phyloP scores from a whole-genome alignment of 1,140 invertebrate genomes.

The Drosophila pseudoobscura region DNA sequence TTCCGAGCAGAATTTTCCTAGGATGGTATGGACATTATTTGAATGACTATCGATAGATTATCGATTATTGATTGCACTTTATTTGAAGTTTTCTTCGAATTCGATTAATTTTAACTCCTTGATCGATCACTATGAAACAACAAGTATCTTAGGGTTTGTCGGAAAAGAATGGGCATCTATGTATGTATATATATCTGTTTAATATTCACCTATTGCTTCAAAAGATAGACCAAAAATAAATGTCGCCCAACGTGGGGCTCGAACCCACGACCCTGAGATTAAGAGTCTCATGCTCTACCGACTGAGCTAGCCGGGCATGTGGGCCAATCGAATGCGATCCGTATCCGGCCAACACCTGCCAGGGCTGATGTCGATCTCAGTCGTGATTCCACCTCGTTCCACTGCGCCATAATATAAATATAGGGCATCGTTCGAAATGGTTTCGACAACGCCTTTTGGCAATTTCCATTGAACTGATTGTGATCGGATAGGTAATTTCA shows the following conservation, averaged over 20 bases:
- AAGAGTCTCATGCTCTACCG: constrained; percentile 97
- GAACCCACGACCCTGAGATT: constrained; percentile 96
- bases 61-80: too few species aligned
- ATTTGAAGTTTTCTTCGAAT: too few species aligned
- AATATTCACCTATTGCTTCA: too few species aligned
- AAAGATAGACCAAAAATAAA: constrained; percentile 50
- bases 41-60: too few species aligned
- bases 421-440: too few species aligned
- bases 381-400: too few species aligned
- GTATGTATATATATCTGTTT: too few species aligned
- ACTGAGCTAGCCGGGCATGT: constrained; percentile 91
- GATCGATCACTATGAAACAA: neutral
- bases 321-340: neutral
- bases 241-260: constrained; percentile 93
- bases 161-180: too few species aligned
- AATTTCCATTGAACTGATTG: neutral
- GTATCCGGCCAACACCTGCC: neutral
- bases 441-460: neutral
- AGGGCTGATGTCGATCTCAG: too few species aligned
- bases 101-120: neutral
- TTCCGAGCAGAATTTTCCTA: too few species aligned
- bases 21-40: too few species aligned
- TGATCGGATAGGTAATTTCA: neutral
- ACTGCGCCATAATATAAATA: neutral
- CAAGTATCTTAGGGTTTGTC: too few species aligned